Base-by-base conservation (phyloP, 2,888 invertebrate genomes). In the Pandemis cinnamomeana region DNA sequence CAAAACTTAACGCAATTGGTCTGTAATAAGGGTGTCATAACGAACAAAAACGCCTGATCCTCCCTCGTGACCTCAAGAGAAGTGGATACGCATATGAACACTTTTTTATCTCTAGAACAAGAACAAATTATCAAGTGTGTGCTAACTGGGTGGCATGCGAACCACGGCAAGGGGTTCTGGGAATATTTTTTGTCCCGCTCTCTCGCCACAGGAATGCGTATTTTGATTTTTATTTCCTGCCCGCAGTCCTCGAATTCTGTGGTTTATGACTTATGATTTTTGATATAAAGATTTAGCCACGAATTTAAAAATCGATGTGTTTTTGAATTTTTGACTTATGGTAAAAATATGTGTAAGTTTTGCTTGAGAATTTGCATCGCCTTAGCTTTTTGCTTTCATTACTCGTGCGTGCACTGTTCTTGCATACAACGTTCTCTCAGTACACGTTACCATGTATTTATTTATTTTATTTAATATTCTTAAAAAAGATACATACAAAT, bases 101-200 rank as follows among this genome's bases (percentile, higher is more conserved):
- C 8, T 46, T 60, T 67, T 74, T 74, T 70, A 70, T 73, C 64
- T 66, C 15, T 74, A 74, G 74, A 74, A 74, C 74, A 74, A 74
- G 74, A 66, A 67, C 70, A 63, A 73, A 74, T 74, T 74, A 74
- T 74, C 67, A 74, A 61, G 71, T 55, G 71, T 53, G 66, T 48
- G 74, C 71, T 74, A 74, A 74, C 67, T 62, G 74, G 74, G 74
- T 74, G 74, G 74, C 71, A 74, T 74, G 71, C 74, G 74, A 74
- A 74, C 70, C 66, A 42, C n/a, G 62, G 20, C 36, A 11, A 13
- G 44, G 44, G 61, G 67, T 74, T 74, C 74, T 15, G 46, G 46
- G 74, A 74, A 36, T 13, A 55, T 67, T 74, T 74, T 71, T 74
- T 74, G 69, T 73, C 46, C 10, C n/a, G 60, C 58, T 70, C 69